Percentiles rank a stretch among this genome's conserved stretches.
Conservation (phyloP, 2,113 vertebrate species). For the Heliornis fulica region DNA sequence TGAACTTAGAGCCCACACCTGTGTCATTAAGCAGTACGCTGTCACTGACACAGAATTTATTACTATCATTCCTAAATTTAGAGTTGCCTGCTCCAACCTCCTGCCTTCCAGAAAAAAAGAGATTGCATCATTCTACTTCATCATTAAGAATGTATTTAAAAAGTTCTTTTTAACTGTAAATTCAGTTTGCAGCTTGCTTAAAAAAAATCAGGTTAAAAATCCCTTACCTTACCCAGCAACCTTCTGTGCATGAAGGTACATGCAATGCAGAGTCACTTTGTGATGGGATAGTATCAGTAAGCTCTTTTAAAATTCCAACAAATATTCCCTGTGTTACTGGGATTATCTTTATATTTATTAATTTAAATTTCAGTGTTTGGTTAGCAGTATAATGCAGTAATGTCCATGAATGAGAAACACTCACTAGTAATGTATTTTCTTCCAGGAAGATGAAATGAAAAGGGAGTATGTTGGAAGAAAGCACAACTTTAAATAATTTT, state of each 20-base stretch:
- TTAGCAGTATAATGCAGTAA: background rate
- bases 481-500: background rate
- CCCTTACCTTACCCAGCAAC: background rate
- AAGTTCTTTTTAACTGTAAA: background rate
- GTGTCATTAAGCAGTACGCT: background rate
- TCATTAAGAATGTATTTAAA: background rate
- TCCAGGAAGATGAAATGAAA: background rate
- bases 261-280: background rate
- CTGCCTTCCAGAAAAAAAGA: background rate
- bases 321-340: background rate
- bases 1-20: background rate
- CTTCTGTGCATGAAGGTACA: background rate
- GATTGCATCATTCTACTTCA: background rate
- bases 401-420: background rate
- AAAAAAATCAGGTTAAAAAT: background rate
- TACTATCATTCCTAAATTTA: background rate
- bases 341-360: background rate
- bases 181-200: background rate
- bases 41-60: background rate
- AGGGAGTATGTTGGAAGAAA: background rate
- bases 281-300: background rate
- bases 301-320: background rate
- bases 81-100: background rate
- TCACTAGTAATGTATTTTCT: background rate
- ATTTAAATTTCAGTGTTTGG: background rate